Evolutionary conservation across 2,888 invertebrate species (phyloP).

Genomic region (Acleris cristana): DNA sequence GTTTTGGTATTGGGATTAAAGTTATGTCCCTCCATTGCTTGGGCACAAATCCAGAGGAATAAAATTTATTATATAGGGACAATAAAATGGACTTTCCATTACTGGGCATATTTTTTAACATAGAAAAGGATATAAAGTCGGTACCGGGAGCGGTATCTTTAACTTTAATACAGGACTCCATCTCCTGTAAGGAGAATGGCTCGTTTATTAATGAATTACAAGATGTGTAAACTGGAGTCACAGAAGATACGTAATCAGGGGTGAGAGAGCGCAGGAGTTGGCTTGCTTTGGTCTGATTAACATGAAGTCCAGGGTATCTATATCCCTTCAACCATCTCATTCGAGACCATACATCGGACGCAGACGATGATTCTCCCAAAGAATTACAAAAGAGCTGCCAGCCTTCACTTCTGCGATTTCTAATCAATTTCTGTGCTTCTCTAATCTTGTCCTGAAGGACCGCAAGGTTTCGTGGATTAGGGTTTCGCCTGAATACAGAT

Average conservation of each 20-base stretch:
- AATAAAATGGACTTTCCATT: slow-evolving; percentile 29
- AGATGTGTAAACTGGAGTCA: slow-evolving; percentile 16
- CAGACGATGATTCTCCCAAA: too few relatives aligned
- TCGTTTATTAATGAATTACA: slow-evolving; percentile 10
- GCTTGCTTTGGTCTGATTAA: too few relatives aligned
- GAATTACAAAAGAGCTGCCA: too few relatives aligned
- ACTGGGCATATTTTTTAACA: slow-evolving; percentile 24
- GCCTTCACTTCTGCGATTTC: too few relatives aligned
- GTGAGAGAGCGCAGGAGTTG: too few relatives aligned
- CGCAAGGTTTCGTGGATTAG: too few relatives aligned
- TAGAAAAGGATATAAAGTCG: slow-evolving; percentile 18
- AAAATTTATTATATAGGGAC: slow-evolving; percentile 34
- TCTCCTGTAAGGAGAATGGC: slow-evolving; percentile 6
- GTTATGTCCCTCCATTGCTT: slow-evolving; percentile 41
- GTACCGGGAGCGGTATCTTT: slow-evolving; percentile 4
- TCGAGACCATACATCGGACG: too few relatives aligned
- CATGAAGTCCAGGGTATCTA: too few relatives aligned
- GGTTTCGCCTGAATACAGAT: too few relatives aligned
- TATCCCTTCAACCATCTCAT: too few relatives aligned
- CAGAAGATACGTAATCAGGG: slow-evolving; percentile 16
- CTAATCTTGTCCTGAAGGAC: too few relatives aligned
- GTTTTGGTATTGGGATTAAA: slow-evolving; percentile 43
- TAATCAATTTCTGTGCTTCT: too few relatives aligned
- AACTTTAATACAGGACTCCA: background rate
- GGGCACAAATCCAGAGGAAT: slow-evolving; percentile 36